Base-by-base conservation (phyloP, 2,113 vertebrate species). In the Pygoscelis antarcticus region DNA sequence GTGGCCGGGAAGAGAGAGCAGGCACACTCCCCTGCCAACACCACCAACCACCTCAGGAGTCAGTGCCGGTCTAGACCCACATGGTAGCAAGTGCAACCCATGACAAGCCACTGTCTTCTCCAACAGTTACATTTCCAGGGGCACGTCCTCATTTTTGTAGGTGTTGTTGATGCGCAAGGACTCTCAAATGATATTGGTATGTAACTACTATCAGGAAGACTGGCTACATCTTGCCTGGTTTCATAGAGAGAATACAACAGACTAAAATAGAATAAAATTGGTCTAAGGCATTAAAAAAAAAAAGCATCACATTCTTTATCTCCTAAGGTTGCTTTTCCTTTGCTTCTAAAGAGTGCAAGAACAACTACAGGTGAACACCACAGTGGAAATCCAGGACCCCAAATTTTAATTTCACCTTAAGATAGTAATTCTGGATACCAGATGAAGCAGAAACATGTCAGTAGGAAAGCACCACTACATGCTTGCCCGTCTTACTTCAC, bases 1-100 rank as follows among this genome's bases (percentile, higher is more conserved):
- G 40, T 0, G 5, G 16, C 19, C 7, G 7, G 25, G 40, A n/a
- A 55, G 61, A 25, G 10, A 19, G 14, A 47, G 29, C 25, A 42
- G 40, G 40, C n/a, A 12, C 25, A 3, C 12, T 21, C 9, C 54
- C 29, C 25, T 25, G 46, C 20, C 47, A 14, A 13, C 20, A 21
- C 30, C 25, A 52, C 23, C 20, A 14, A 2, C 26, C n/a, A 42
- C 6, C 18, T 25, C 2, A 0, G 26, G 20, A 27, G 32, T 10
- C 27, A 4, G 18, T 8, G 27, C n/a, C 38, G 25, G 7, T 17
- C 58, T 8, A 22, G 16, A 36, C 36, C 42, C 27, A 36, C 38
- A 6, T 1, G 0, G 25, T 18, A 46, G 25, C 25, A 21, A 9
- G 10, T 7, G 7, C n/a, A 46, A 5, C 7, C 10, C 23, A n/a